Percentiles rank a stretch among this genome's conserved stretches.
Conservation (phyloP, 2,888 invertebrate species). For the Pachliopta kotzebuea region DNA sequence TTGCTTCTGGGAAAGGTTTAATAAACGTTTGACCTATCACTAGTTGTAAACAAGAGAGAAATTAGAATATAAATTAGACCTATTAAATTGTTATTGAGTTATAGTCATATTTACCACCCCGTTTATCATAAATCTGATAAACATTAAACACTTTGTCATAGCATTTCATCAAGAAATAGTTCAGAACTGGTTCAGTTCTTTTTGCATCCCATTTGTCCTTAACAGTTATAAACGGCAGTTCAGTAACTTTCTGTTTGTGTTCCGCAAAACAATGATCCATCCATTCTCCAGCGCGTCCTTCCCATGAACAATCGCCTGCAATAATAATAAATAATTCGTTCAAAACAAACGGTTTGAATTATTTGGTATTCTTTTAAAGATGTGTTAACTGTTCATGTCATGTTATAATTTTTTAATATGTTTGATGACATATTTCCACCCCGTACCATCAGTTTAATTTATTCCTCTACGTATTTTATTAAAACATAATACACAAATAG, state of each 20-base stretch:
- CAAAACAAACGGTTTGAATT: not conserved
- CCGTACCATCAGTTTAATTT: too few species aligned
- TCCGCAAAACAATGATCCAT: slow-evolving; percentile 80
- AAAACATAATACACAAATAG: too few species aligned
- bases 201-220: slow-evolving; percentile 73
- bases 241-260: slow-evolving; percentile 75
- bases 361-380: too few species aligned
- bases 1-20: too few species aligned
- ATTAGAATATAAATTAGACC: not conserved
- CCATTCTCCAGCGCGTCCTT: slow-evolving; percentile 82
- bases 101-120: slow-evolving; percentile 55
- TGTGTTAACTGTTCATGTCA: too few species aligned
- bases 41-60: too few species aligned
- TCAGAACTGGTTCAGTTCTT: slow-evolving; percentile 68
- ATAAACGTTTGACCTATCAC: too few species aligned
- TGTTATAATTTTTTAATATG: too few species aligned
- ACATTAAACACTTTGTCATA: slow-evolving; percentile 74
- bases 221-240: slow-evolving; percentile 72
- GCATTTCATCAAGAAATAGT: slow-evolving; percentile 70
- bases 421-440: too few species aligned
- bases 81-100: not conserved
- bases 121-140: slow-evolving; percentile 76
- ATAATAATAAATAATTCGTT: not conserved
- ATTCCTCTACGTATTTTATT: too few species aligned
- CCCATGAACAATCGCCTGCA: slow-evolving; percentile 78